These are phyloP conservation scores for Vimba vimba DNA, from an alignment of 2,113 vertebrate species.

Conservation along the genomic window DNA sequence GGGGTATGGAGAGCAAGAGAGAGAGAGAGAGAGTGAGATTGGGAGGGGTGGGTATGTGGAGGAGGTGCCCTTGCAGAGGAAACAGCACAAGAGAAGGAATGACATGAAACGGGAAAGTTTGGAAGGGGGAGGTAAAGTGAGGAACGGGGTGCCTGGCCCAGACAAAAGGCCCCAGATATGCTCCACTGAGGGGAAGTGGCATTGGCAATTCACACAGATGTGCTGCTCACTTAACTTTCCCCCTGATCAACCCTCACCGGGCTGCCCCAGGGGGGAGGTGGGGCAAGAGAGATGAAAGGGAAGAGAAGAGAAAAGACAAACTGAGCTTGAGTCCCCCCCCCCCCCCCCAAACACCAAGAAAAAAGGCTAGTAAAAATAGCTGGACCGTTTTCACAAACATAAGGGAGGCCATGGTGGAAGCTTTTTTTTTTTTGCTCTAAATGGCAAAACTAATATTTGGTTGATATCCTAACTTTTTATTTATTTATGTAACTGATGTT, in stretches of 20 bases:
- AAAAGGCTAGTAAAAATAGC: slow-evolving; percentile 15
- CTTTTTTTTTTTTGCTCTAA: not conserved
- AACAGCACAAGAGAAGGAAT: slow-evolving; percentile 47
- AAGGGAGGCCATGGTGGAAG: not conserved
- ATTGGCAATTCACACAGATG: slow-evolving; percentile 59
- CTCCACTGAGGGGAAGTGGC: slow-evolving; percentile 55
- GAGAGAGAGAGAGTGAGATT: slow-evolving; percentile 42
- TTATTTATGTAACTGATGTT: not conserved
- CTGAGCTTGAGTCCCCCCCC: slow-evolving; percentile 51
- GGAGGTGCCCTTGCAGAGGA: slow-evolving; percentile 40
- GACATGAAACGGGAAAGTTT: slow-evolving; percentile 62
- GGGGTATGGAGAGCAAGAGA: slow-evolving; percentile 46
- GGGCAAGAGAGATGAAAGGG: slow-evolving; percentile 51
- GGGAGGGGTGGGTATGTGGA: slow-evolving; percentile 51
- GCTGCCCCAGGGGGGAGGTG: slow-evolving; percentile 40
- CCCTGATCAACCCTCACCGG: slow-evolving; percentile 52
- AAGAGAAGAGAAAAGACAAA: slow-evolving; percentile 44
- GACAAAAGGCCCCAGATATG: slow-evolving; percentile 62
- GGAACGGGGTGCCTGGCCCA: slow-evolving; percentile 59
- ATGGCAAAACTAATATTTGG: not conserved
- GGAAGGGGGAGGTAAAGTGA: slow-evolving; percentile 59
- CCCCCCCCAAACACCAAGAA: not conserved
- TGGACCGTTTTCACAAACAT: slow-evolving; percentile 1
- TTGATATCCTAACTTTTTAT: not conserved
- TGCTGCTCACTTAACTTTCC: slow-evolving; percentile 67